These are phyloP conservation scores for Xanthia icteritia DNA, from an alignment of 2,888 invertebrate species.

Conservation along the genomic window DNA sequence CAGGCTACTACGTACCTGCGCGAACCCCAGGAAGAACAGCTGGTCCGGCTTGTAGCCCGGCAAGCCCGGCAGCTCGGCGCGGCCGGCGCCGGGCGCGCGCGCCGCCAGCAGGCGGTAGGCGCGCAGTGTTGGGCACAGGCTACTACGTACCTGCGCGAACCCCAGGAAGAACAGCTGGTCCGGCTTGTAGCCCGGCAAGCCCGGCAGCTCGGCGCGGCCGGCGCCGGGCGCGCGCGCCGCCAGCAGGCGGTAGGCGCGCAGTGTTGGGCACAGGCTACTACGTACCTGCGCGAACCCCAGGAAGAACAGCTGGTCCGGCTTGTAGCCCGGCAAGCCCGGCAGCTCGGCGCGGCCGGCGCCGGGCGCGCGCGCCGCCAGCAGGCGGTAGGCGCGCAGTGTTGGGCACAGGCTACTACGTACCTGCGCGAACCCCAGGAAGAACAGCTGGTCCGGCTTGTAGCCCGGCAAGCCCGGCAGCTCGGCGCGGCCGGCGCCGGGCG, in stretches of 20 bases:
- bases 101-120: constrained; percentile 90
- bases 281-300: too few relatives aligned
- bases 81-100: constrained; percentile 69
- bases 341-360: constrained; percentile 78
- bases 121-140: constrained; percentile 94
- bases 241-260: constrained; percentile 91
- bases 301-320: constrained; percentile 94
- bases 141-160: too few relatives aligned
- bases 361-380: constrained; percentile 78
- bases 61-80: constrained; percentile 91
- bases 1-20: too few relatives aligned
- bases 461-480: constrained; percentile 92
- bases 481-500: constrained; percentile 68
- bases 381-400: constrained; percentile 92
- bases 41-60: constrained; percentile 93
- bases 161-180: constrained; percentile 95
- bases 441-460: constrained; percentile 93
- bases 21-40: constrained; percentile 95
- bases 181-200: constrained; percentile 91
- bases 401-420: constrained; percentile 95
- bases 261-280: constrained; percentile 95
- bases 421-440: constrained; percentile 95
- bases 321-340: constrained; percentile 92
- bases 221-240: constrained; percentile 72
- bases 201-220: constrained; percentile 90